phyloP scores from a whole-genome alignment of 2,888 invertebrate species.

The Dexiosoma caninum region DNA sequence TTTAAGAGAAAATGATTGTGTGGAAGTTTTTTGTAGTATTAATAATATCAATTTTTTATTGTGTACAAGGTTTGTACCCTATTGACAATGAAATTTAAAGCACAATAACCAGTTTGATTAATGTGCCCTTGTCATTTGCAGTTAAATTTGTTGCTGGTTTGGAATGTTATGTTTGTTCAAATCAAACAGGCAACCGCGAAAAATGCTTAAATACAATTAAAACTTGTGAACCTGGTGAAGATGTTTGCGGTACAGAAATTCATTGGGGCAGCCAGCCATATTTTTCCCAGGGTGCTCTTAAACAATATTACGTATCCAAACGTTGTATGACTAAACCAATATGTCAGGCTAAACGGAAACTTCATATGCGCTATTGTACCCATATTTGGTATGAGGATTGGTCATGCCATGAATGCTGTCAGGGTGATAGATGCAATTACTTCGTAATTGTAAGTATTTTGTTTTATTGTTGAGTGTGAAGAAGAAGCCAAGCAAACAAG shows the following conservation, averaged over 20 bases:
- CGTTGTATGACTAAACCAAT: constrained; percentile 89
- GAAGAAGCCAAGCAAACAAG: no score
- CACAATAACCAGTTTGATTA: neutral
- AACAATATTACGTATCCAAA: constrained; percentile 96
- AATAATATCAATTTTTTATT: constrained; percentile 69
- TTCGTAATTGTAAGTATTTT: constrained; percentile 90
- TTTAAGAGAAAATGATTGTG: no score
- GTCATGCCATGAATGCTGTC: constrained; percentile 97
- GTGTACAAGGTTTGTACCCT: constrained; percentile 69
- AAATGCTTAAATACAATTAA: constrained; percentile 95
- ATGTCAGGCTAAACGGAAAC: constrained; percentile 85
- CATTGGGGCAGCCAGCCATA: constrained; percentile 96
- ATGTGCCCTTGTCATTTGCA: constrained; percentile 51
- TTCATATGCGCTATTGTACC: constrained; percentile 88
- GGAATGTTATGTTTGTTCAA: constrained; percentile 96
- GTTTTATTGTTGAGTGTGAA: neutral
- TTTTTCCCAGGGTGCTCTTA: constrained; percentile 94
- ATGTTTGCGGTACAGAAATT: constrained; percentile 85
- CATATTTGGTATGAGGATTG: constrained; percentile 98
- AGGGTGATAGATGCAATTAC: constrained; percentile 96
- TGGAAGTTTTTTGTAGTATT: constrained; percentile 71
- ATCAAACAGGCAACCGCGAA: constrained; percentile 93
- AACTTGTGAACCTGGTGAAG: constrained; percentile 90
- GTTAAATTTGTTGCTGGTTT: constrained; percentile 79
- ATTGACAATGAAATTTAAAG: neutral